phyloP scores from a whole-genome alignment of 2,113 vertebrate species.

The Bombycilla garrulus region DNA sequence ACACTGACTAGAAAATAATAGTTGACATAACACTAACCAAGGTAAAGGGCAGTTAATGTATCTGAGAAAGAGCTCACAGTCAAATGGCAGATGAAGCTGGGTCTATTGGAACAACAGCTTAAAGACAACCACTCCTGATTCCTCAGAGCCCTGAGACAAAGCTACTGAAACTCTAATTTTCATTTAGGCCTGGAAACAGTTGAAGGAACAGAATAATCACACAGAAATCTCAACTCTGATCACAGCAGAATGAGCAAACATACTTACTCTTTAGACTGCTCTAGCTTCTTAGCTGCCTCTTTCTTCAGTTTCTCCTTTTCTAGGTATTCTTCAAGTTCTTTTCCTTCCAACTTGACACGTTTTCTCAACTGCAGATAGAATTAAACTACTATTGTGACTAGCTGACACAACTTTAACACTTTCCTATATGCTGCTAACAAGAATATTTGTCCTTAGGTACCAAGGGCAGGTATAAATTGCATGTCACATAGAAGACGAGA shows the following conservation, averaged over 20 bases:
- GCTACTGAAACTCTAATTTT: background rate
- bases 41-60: background rate
- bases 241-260: background rate
- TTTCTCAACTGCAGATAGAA: conserved; percentile 83
- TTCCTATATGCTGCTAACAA: background rate
- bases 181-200: background rate
- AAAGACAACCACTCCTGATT: background rate
- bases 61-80: background rate
- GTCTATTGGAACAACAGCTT: background rate
- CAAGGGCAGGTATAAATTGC: background rate
- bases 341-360: conserved; percentile 94
- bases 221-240: background rate
- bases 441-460: background rate
- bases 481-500: background rate
- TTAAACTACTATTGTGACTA: background rate
- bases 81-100: background rate
- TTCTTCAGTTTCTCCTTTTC: conserved; percentile 97
- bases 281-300: conserved; percentile 95
- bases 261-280: conserved; percentile 98
- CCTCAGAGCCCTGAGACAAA: background rate
- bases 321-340: conserved; percentile 93
- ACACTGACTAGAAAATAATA: background rate
- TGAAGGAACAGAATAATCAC: background rate
- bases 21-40: background rate
- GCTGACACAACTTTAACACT: background rate